Evolutionary conservation across 2,797 vertebrate species (phyloP).

Genomic region (Xiphophorus birchmanni): DNA sequence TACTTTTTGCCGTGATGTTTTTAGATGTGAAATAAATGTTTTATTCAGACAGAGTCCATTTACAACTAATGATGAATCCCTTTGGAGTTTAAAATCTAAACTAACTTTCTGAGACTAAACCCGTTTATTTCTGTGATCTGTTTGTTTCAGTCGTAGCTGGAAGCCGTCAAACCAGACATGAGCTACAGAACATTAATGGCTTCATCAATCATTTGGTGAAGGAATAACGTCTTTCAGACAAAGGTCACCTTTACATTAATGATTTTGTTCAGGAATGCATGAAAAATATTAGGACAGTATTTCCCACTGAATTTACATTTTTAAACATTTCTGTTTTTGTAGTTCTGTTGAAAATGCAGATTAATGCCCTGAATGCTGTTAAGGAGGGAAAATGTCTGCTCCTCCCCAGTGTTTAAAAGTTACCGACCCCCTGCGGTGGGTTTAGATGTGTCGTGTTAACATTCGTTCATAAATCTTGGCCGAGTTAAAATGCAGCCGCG

Average conservation of each 20-base stretch:
- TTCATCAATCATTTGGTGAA: slow-evolving; percentile 2
- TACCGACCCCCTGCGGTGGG: not conserved
- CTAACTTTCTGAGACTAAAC: too few relatives aligned
- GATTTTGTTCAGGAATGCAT: not conserved
- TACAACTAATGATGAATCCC: too few relatives aligned
- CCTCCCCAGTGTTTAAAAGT: not conserved
- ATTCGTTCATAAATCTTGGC: not conserved
- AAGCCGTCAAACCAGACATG: not conserved
- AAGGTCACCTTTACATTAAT: slow-evolving; percentile 5
- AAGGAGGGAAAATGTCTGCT: not conserved
- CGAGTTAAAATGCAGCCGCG: not conserved
- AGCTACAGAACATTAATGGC: not conserved
- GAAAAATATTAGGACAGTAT: not conserved
- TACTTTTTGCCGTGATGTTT: too few relatives aligned
- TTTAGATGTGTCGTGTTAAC: not conserved
- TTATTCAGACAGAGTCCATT: too few relatives aligned
- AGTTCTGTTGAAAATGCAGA: not conserved
- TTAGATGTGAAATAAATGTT: too few relatives aligned
- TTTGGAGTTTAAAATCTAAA: too few relatives aligned
- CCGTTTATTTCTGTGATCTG: not conserved
- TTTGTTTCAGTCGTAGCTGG: not conserved
- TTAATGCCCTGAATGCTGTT: not conserved
- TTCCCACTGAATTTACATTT: not conserved
- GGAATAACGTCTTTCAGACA: not conserved
- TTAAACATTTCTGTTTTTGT: not conserved